A percentile compares a stretch with the other conserved stretches of the same genome.
phyloP scores from a whole-genome alignment of 2,888 invertebrate species.

The Stratiomys singularior region DNA sequence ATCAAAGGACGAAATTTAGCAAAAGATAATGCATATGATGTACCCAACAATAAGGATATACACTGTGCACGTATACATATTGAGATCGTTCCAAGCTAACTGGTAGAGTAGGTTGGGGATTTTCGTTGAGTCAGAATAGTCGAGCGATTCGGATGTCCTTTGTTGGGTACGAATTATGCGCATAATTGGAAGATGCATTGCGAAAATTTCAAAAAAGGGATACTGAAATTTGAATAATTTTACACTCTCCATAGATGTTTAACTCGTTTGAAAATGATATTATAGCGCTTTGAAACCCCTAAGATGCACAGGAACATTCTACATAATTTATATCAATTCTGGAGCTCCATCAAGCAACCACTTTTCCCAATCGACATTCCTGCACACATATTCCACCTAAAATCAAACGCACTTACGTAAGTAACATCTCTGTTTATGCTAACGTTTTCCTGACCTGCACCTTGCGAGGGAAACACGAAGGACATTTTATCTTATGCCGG shows the following conservation, averaged over 20 bases:
- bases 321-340: not conserved
- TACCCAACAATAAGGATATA: not conserved
- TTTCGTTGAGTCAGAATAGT: not conserved
- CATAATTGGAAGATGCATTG: too few relatives aligned
- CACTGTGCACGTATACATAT: not conserved
- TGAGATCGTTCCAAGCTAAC: not conserved
- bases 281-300: too few relatives aligned
- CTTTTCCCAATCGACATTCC: not conserved
- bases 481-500: constrained; percentile 32
- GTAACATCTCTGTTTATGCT: not conserved
- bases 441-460: not conserved
- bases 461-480: not conserved
- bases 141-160: too few relatives aligned
- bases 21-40: constrained; percentile 16
- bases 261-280: too few relatives aligned
- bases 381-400: not conserved
- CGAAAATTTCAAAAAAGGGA: too few relatives aligned
- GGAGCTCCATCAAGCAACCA: too few relatives aligned
- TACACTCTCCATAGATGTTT: too few relatives aligned
- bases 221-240: too few relatives aligned
- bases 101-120: not conserved
- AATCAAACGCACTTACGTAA: constrained; percentile 2
- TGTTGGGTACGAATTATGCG: too few relatives aligned
- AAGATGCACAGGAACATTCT: too few relatives aligned
- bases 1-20: constrained; percentile 38